Evolutionary conservation across 2,888 invertebrate species (phyloP).

Genomic region (Dynastes maya): DNA sequence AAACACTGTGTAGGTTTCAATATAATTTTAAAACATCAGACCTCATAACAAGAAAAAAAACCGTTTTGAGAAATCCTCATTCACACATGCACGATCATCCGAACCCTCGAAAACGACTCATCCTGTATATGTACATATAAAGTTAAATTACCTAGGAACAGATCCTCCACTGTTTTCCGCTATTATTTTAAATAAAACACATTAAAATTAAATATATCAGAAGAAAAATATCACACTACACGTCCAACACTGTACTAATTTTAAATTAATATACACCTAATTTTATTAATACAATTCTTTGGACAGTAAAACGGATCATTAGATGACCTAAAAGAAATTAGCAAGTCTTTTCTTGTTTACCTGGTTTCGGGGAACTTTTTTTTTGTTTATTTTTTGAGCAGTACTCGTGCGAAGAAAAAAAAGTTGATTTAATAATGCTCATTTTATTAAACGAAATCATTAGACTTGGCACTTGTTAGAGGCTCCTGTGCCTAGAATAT

Average conservation of each 20-base stretch:
- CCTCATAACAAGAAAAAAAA: no score
- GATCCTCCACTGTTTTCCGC: not conserved
- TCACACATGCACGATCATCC: no score
- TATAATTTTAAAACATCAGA: no score
- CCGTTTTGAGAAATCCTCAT: no score
- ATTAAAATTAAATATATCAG: slow-evolving; percentile 34
- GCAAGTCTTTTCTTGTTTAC: slow-evolving; percentile 14
- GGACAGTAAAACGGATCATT: slow-evolving; percentile 38
- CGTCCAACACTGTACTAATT: slow-evolving; percentile 42
- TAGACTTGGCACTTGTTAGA: slow-evolving; percentile 84
- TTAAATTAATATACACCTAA: slow-evolving; percentile 32
- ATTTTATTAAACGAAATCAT: slow-evolving; percentile 81
- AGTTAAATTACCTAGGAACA: slow-evolving; percentile 29
- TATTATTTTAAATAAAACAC: slow-evolving; percentile 13
- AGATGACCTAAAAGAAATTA: slow-evolving; percentile 27
- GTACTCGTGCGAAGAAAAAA: slow-evolving; percentile 20
- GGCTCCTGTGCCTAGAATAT: slow-evolving; percentile 83
- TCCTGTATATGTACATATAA: not conserved
- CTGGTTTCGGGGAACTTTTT: not conserved
- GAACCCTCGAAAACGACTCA: no score
- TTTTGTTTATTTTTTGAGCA: slow-evolving; percentile 29
- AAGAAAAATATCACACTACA: slow-evolving; percentile 42
- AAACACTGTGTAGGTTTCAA: no score
- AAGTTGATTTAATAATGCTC: slow-evolving; percentile 12
- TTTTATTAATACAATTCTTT: slow-evolving; percentile 43